These are phyloP conservation scores for Cheilosia variabilis DNA, from an alignment of 2,888 invertebrate genomes.

Conservation along the genomic window DNA sequence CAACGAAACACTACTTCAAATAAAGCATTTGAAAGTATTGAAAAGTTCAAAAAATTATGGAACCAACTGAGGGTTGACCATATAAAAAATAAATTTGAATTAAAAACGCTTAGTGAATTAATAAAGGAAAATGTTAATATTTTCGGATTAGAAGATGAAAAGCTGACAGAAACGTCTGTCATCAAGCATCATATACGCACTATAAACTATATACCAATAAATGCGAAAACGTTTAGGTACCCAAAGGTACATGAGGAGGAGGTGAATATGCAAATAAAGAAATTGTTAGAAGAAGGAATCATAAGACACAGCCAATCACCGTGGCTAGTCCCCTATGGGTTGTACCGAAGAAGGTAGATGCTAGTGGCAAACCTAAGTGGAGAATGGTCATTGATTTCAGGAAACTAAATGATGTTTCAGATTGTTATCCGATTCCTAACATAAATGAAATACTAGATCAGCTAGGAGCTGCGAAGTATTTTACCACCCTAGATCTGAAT, in stretches of 20 bases:
- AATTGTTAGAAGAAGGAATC: neutral
- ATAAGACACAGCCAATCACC: slow-evolving; percentile 5
- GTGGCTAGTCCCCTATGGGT: neutral
- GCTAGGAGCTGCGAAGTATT: slow-evolving; percentile 10
- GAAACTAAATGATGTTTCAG: slow-evolving; percentile 9
- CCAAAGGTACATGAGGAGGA: slow-evolving; percentile 13
- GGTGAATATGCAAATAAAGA: slow-evolving; percentile 2
- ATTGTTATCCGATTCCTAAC: slow-evolving; percentile 10
- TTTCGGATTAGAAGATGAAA: slow-evolving; percentile 5
- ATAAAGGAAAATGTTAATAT: slow-evolving; percentile 10
- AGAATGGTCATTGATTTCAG: slow-evolving; percentile 14
- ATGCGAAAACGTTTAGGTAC: slow-evolving; percentile 13
- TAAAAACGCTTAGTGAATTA: neutral
- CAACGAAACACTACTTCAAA: neutral
- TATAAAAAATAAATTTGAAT: neutral
- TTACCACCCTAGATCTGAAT: slow-evolving; percentile 10
- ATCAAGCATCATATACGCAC: slow-evolving; percentile 3
- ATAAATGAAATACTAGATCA: neutral
- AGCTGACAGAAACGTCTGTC: neutral
- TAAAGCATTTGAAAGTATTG: slow-evolving; percentile 5
- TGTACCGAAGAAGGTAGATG: neutral
- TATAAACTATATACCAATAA: slow-evolving; percentile 6
- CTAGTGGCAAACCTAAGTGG: slow-evolving; percentile 2
- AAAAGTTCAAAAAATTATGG: slow-evolving; percentile 20
- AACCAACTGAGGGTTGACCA: neutral